Evolutionary conservation across 2,113 vertebrate species (phyloP), one percentile per base, ranked within the genome.

Genomic region (Egretta garzetta): DNA sequence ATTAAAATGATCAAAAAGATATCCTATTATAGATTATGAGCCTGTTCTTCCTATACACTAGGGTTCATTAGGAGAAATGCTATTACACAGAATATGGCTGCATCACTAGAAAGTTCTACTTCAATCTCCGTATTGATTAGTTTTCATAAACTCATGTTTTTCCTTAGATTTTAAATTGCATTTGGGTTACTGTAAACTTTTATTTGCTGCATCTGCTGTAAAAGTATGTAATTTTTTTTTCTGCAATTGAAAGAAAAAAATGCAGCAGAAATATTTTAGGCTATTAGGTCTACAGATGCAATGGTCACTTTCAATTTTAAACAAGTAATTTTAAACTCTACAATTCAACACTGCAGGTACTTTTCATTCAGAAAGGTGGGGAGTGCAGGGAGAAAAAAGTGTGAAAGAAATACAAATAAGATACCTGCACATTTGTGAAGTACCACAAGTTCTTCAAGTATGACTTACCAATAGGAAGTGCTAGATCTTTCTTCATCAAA

Each of bases 401-500:
- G 79, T 52, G 79, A 63, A 75, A 86, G 41, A 95, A 94, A 90
- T 45, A 86, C 55, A 55, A 59, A 33, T 41, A 76, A 66, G 59
- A 77, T 90, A 90, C 82, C 74, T 83, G 47, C 66, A 86, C 50
- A 59, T 90, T 71, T 83, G 50, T 63, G 72, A 88, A 88, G 63
- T 80, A 80, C 67, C 79, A 59, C 0, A 3, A 77, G 39, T 12
- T 79, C 41, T 33, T 53, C 68, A 45, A 91, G 10, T 10, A 74
- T 83, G 22, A 93, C 97, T 97, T 98, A 99, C 99, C 99, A 97
- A 99, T 98, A 55, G 99, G 99, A 93, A 99, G 99, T 1, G 99
- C 99, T 87, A 99, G 97, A 88, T 99, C 99, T 96, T 99, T 99
- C 97, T 99, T 99, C 99, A 99, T 99, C 80, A 99, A 98, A 82